A percentile compares a stretch with the other conserved stretches of the same genome.
These are phyloP conservation scores for Gobio occitaniae DNA, from an alignment of 2,797 vertebrate species.

Conservation along the genomic window DNA sequence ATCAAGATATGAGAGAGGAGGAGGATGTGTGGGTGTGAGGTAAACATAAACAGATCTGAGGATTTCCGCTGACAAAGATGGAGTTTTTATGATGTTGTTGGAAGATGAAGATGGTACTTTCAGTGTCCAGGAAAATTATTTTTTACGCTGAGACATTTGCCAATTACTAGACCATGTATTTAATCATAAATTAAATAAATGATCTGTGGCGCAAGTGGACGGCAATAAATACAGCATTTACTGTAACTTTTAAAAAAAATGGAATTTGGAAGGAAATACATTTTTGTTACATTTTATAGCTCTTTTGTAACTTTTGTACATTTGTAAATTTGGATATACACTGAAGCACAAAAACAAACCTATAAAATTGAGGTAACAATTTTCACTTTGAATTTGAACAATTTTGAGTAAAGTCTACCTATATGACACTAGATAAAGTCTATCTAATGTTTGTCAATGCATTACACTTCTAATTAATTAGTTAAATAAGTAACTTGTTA, in stretches of 20 bases:
- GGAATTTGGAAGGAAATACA: background rate
- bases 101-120: background rate
- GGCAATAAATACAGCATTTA: background rate
- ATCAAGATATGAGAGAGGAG: background rate
- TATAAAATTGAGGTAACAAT: background rate
- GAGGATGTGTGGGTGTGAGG: background rate
- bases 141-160: conserved; percentile 1
- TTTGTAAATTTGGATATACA: too few relatives aligned
- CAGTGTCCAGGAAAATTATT: background rate
- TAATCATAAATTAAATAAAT: conserved; percentile 2
- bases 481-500: too few relatives aligned
- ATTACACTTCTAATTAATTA: too few relatives aligned
- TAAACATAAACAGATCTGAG: conserved; percentile 13
- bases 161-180: conserved; percentile 10
- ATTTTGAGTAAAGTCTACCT: too few relatives aligned
- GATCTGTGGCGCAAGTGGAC: background rate
- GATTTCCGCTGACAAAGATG: conserved; percentile 13
- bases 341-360: background rate
- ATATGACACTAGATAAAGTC: background rate
- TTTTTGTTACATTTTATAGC: too few relatives aligned
- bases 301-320: too few relatives aligned
- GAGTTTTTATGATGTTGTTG: background rate
- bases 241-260: background rate
- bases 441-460: background rate
- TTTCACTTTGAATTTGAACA: background rate